A percentile compares a stretch with the other conserved stretches of the same genome.
Conservation (phyloP, 2,888 invertebrate genomes). For the Ethmia dodecea region DNA sequence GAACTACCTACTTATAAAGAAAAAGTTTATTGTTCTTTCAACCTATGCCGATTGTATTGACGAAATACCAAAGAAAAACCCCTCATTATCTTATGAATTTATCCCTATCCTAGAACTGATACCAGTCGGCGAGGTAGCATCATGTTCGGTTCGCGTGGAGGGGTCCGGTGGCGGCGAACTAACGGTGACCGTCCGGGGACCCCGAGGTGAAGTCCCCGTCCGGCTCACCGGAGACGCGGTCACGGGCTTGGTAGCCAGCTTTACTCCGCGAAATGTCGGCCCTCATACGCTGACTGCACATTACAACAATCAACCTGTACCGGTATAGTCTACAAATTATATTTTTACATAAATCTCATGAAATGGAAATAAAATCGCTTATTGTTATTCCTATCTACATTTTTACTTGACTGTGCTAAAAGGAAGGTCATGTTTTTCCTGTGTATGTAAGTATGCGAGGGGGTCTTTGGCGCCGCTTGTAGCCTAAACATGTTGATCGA, state of each 20-base stretch:
- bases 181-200: constrained; percentile 93
- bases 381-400: no score
- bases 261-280: constrained; percentile 95
- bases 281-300: constrained; percentile 94
- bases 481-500: no score
- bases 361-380: no score
- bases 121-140: constrained; percentile 83
- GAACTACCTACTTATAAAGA: no score
- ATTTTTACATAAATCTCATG: no score
- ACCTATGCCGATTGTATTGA: no score
- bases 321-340: constrained; percentile 62
- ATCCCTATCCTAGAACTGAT: constrained; percentile 81
- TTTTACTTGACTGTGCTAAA: no score
- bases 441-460: no score
- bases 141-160: constrained; percentile 70
- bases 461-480: no score
- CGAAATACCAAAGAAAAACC: no score
- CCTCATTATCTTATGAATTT: neutral
- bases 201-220: constrained; percentile 90
- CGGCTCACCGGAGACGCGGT: constrained; percentile 93
- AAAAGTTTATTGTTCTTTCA: no score
- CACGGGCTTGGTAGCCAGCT: constrained; percentile 93
- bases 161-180: constrained; percentile 86
- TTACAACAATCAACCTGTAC: constrained; percentile 92
- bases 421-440: no score